Base-by-base conservation (phyloP, 2,888 invertebrate genomes). In the Aspidapion aeneum region DNA sequence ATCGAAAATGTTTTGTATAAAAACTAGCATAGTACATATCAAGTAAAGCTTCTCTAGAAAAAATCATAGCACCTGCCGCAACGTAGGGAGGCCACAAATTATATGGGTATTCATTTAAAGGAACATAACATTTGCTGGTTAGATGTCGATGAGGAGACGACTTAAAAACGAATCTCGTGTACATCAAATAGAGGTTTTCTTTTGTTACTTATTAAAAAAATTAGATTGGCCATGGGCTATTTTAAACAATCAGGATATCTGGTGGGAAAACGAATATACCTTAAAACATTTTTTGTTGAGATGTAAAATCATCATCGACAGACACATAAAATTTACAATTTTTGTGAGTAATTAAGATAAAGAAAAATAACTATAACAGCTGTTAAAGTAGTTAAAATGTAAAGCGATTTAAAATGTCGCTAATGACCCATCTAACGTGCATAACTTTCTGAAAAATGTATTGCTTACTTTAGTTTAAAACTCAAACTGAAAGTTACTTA, bases 291-390 rank as follows among this genome's bases (percentile, higher is more conserved):
- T 77, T 89, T 90, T 0, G 92, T 86, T 0, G 95, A 94, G 18
- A 97, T 87, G 77, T 94, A 96, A 83, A 93, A 93, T 97, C 96
- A 75, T 97, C 96, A 75, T 97, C 96, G 0, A 91, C 89, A 79
- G 96, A 94, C 78, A 95, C 83, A 69, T 92, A 92, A 77, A 88
- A 94, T 69, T 90, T 88, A 0, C 92, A 87, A 51, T 85, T 85
- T 77, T 94, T 94, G 70, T 89, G 87, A 0, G n/a, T n/a, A n/a
- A n/a, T n/a, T n/a, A n/a, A n/a, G n/a, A n/a, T n/a, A n/a, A n/a
- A n/a, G n/a, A n/a, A n/a, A n/a, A n/a, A n/a, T n/a, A n/a, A n/a
- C n/a, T n/a, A n/a, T n/a, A n/a, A n/a, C n/a, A n/a, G n/a, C n/a
- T n/a, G n/a, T n/a, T n/a, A n/a, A n/a, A n/a, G n/a, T n/a, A n/a